These are phyloP conservation scores for Drosophila watanabei DNA, from an alignment of 1,140 invertebrate genomes.

Conservation along the genomic window DNA sequence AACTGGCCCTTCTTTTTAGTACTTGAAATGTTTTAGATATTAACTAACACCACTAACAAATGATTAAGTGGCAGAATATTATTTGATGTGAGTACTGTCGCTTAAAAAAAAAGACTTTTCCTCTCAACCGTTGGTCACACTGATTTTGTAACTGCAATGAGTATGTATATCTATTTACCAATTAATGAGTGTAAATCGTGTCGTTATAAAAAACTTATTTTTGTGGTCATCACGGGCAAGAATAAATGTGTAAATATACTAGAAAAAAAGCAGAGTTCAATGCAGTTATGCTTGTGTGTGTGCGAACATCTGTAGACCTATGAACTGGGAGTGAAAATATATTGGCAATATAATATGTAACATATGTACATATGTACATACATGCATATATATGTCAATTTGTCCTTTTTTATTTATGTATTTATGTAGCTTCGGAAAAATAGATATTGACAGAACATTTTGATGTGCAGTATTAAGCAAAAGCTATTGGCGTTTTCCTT, in stretches of 20 bases:
- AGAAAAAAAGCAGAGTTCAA: neutral
- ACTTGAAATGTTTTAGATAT: too few species aligned
- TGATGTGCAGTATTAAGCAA: conserved; percentile 10
- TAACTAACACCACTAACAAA: too few species aligned
- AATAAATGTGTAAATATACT: conserved; percentile 12
- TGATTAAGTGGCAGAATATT: too few species aligned
- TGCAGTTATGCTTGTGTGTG: neutral
- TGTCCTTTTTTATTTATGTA: conserved; percentile 23
- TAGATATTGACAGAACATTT: conserved; percentile 8
- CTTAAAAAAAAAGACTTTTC: neutral
- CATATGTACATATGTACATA: conserved; percentile 9
- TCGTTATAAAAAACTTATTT: conserved; percentile 22
- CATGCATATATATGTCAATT: conserved; percentile 1
- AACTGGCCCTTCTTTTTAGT: too few species aligned
- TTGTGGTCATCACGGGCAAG: conserved; percentile 18
- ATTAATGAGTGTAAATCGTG: conserved; percentile 30
- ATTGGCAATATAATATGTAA: conserved; percentile 18
- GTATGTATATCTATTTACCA: conserved; percentile 50
- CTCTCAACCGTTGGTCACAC: conserved; percentile 3
- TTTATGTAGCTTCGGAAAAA: conserved; percentile 15
- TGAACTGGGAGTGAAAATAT: neutral
- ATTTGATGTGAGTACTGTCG: neutral
- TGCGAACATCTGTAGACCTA: neutral
- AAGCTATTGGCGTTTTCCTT: conserved; percentile 8
- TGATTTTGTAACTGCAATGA: conserved; percentile 35